Evolutionary conservation across 2,888 invertebrate species (phyloP), one percentile per base, ranked within the genome.

Genomic region (Timema cristinae): DNA sequence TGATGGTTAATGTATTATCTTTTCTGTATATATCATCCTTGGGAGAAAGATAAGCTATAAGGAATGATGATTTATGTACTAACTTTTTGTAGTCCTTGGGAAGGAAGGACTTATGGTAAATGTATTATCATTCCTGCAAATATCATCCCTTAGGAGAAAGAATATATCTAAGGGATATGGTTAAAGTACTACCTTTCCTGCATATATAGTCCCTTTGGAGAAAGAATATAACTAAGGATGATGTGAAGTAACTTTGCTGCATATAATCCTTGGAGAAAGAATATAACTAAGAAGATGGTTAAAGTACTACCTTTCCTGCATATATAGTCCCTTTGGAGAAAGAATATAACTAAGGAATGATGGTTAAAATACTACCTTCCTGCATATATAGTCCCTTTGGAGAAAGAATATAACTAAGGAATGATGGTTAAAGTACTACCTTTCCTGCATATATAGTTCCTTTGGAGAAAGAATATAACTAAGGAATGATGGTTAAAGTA

Each of bases 191-290:
- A 54, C 54, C 54, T 54, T 54, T 54, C 54, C 54, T 54, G 54
- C 54, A 54, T 11, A 54, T 4, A n/a, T 54, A 54, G 54, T 54
- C n/a, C 11, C 1, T n/a, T 54, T 11, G n/a, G 11, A 32, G 32
- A 32, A 32, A 47, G 16, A 11, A 66, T 16, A 47, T 13, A 16
- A 5, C 13, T 32, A 32, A 32, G 32, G 32, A 15, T 13, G 15
- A 63, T 11, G 15, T 52, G 4, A 10, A 52, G 4, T 86, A 98
- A 98, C 98, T 92, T 98, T 98, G 79, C 97, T 90, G 86, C 98
- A 98, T 82, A 98, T 98, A 84, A n/a, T n/a, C n/a, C n/a, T n/a
- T n/a, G n/a, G n/a, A n/a, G n/a, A n/a, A n/a, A 47, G 16, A 11
- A 66, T 16, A 47, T 13, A 16, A 5, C 13, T 32, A 32, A 32